Percentiles rank a stretch among this genome's conserved stretches.
These are phyloP conservation scores for Pogoniulus pusillus DNA, from an alignment of 2,797 vertebrate genomes.

Conservation along the genomic window DNA sequence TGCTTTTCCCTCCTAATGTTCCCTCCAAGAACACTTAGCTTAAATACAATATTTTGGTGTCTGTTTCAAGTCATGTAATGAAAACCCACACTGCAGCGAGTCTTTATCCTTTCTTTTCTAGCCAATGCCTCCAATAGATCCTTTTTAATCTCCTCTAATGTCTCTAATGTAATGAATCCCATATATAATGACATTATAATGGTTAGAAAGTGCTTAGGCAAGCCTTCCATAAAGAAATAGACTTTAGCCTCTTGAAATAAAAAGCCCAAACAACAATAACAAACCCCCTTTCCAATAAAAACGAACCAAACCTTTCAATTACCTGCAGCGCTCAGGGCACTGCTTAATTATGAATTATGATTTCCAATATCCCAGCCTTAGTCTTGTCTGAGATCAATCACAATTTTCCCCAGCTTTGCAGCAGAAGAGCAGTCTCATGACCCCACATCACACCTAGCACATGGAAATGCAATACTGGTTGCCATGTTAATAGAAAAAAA, in stretches of 20 bases:
- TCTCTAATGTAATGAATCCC: constrained; percentile 60
- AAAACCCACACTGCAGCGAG: constrained; percentile 42
- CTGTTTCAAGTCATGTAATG: constrained; percentile 44
- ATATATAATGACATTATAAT: constrained; percentile 62
- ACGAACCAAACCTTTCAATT: constrained; percentile 34
- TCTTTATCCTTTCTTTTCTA: constrained; percentile 52
- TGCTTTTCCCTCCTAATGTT: not conserved
- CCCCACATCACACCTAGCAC: not conserved
- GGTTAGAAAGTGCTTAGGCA: constrained; percentile 56
- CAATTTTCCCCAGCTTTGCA: not conserved
- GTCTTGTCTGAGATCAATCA: not conserved
- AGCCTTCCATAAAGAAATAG: constrained; percentile 52
- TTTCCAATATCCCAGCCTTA: not conserved
- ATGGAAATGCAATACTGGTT: not conserved
- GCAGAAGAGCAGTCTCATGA: not conserved
- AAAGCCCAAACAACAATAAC: constrained; percentile 35
- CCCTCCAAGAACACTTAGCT: constrained; percentile 28
- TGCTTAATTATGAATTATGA: constrained; percentile 29
- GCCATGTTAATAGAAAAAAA: not conserved
- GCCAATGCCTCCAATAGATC: constrained; percentile 44
- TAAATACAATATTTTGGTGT: constrained; percentile 56
- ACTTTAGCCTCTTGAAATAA: constrained; percentile 38
- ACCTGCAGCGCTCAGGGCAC: not conserved
- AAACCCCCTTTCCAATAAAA: not conserved
- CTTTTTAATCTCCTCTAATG: constrained; percentile 66